These are phyloP conservation scores for Phrynocephalus forsythii DNA, from an alignment of 2,797 vertebrate genomes.

Conservation along the genomic window DNA sequence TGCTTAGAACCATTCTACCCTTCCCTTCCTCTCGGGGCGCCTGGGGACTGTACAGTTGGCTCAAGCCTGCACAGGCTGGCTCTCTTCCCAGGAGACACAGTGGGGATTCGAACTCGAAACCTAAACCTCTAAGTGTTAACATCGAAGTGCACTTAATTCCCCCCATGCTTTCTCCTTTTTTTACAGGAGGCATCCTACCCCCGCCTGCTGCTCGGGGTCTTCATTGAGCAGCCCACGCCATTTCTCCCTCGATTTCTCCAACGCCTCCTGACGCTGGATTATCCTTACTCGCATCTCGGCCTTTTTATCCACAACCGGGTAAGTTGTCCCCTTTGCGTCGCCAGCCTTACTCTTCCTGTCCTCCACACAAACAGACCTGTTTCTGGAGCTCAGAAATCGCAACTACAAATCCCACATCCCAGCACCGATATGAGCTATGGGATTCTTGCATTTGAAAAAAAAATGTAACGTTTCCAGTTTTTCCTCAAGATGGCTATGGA, in stretches of 20 bases:
- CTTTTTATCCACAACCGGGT: slow-evolving; percentile 91
- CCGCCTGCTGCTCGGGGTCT: slow-evolving; percentile 82
- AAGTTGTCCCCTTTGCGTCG: slow-evolving; percentile 41
- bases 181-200: slow-evolving; percentile 82
- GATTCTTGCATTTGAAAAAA: too few species aligned
- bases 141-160: not conserved
- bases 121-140: too few species aligned
- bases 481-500: too few species aligned
- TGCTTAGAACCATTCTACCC: too few species aligned
- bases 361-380: too few species aligned
- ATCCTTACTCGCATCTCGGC: slow-evolving; percentile 77
- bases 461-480: too few species aligned
- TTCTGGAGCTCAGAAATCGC: too few species aligned
- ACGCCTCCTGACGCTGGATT: slow-evolving; percentile 81
- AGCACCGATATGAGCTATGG: not conserved
- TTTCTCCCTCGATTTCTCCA: slow-evolving; percentile 89
- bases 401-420: not conserved
- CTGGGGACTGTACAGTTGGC: too few species aligned
- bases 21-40: too few species aligned
- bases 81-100: too few species aligned
- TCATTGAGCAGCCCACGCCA: slow-evolving; percentile 86
- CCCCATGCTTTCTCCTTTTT: not conserved
- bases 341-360: not conserved
- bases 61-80: too few species aligned
- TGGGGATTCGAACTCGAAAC: too few species aligned